phyloP scores from a whole-genome alignment of 2,797 vertebrate species.

The Diplodus sargus region DNA sequence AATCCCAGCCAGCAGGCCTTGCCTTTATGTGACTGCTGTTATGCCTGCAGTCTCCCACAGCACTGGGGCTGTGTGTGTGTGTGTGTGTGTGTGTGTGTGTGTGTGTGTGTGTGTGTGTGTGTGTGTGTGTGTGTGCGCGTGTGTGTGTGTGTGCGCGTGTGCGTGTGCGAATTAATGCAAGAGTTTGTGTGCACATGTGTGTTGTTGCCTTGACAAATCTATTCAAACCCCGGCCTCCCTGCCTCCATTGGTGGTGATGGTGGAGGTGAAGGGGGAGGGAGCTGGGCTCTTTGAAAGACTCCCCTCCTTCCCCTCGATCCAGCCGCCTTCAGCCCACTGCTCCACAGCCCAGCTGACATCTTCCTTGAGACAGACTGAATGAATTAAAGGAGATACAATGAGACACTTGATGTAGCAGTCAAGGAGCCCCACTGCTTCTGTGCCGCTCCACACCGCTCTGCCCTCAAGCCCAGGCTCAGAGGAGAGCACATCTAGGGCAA shows the following conservation, averaged over 20 bases:
- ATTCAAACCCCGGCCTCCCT: constrained; percentile 91
- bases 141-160: constrained; percentile 15
- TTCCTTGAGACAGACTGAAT: constrained; percentile 96
- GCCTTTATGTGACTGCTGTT: constrained; percentile 93
- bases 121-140: constrained; percentile 46
- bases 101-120: constrained; percentile 36
- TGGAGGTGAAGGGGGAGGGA: constrained; percentile 82
- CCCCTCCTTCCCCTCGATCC: constrained; percentile 81
- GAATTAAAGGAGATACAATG: constrained; percentile 98
- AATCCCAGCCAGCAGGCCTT: constrained; percentile 92
- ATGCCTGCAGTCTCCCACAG: constrained; percentile 83
- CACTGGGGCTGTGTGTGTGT: constrained; percentile 62
- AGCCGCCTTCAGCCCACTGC: constrained; percentile 76
- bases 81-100: constrained; percentile 24
- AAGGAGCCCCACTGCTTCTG: constrained; percentile 91
- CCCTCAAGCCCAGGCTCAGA: constrained; percentile 87
- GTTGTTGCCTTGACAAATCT: constrained; percentile 98
- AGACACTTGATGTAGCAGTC: constrained; percentile 99
- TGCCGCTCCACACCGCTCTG: constrained; percentile 62
- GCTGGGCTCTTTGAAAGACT: constrained; percentile 91
- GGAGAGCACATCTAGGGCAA: constrained; percentile 89
- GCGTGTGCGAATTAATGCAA: constrained; percentile 63
- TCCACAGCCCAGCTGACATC: constrained; percentile 97
- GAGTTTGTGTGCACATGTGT: constrained; percentile 76
- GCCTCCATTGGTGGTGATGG: constrained; percentile 90